phyloP scores from a whole-genome alignment of 2,797 vertebrate species.

The Anniella stebbinsi region DNA sequence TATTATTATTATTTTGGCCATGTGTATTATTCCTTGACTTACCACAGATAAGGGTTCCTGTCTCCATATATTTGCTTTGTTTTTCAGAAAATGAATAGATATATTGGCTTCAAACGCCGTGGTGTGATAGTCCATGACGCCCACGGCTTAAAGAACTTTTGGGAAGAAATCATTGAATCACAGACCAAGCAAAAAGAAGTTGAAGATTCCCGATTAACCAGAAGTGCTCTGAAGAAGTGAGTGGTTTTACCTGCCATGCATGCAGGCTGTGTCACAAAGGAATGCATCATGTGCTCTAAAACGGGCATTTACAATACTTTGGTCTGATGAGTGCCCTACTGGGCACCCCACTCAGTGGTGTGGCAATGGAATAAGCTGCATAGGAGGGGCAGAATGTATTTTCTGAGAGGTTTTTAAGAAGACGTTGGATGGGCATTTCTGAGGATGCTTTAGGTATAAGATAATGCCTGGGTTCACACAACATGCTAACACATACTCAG shows the following conservation, averaged over 20 bases:
- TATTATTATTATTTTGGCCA: too few relatives aligned
- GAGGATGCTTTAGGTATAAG: neutral
- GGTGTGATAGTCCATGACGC: conserved; percentile 79
- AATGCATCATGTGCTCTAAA: conserved; percentile 44
- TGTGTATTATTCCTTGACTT: conserved; percentile 28
- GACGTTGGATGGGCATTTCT: neutral
- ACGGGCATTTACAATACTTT: neutral
- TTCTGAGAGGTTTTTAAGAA: neutral
- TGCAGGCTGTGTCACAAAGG: neutral
- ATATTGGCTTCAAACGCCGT: conserved; percentile 15
- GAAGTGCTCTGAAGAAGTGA: conserved; percentile 80
- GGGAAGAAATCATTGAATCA: conserved; percentile 83
- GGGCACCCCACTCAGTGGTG: neutral
- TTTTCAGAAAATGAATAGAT: conserved; percentile 82
- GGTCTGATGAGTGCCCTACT: neutral
- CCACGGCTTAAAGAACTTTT: conserved; percentile 81
- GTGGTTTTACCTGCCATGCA: conserved; percentile 37
- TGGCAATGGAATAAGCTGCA: neutral
- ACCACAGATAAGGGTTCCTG: neutral
- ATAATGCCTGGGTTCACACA: neutral
- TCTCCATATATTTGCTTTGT: conserved; percentile 45
- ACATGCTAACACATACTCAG: too few relatives aligned
- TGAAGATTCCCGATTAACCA: conserved; percentile 80
- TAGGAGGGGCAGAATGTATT: neutral
- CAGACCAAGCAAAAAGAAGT: conserved; percentile 67